phyloP scores from a whole-genome alignment of 2,888 invertebrate genomes.

The Eucera pruinosa region DNA sequence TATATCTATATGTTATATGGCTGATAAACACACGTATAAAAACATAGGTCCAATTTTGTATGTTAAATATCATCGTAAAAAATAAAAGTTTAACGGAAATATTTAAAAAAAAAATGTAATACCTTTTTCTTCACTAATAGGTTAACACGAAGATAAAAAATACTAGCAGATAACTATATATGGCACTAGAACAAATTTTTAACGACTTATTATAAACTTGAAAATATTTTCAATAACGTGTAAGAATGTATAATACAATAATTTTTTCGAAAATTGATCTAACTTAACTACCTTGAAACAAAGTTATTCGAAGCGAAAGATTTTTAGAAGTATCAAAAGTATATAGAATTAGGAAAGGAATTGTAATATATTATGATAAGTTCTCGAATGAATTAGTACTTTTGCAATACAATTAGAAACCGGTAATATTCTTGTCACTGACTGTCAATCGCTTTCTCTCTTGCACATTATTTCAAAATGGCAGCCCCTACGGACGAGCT shows the following conservation, averaged over 20 bases:
- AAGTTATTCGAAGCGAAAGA: background rate
- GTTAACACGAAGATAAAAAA: background rate
- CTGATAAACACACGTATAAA: too few species aligned
- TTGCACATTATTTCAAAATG: constrained; percentile 78
- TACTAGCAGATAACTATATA: constrained; percentile 5
- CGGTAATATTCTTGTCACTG: constrained; percentile 30
- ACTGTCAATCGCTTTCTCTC: constrained; percentile 63
- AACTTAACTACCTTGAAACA: background rate
- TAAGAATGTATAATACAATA: constrained; percentile 4
- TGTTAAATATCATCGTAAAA: background rate
- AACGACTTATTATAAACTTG: background rate
- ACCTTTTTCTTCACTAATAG: background rate
- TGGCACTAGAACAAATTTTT: background rate
- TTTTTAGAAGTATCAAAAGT: background rate
- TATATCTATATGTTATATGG: background rate
- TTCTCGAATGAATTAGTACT: background rate
- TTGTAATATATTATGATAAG: background rate
- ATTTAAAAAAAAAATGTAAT: background rate
- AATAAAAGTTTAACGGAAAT: constrained; percentile 4
- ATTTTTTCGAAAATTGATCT: background rate
- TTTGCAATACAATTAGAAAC: constrained; percentile 12
- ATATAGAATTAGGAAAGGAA: background rate
- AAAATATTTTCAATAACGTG: background rate
- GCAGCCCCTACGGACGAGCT: constrained; percentile 82
- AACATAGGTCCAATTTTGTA: background rate